Evolutionary conservation across 2,113 vertebrate genomes (phyloP), one percentile per base, ranked within the genome.

Genomic region (Onychostruthus taczanowskii): DNA sequence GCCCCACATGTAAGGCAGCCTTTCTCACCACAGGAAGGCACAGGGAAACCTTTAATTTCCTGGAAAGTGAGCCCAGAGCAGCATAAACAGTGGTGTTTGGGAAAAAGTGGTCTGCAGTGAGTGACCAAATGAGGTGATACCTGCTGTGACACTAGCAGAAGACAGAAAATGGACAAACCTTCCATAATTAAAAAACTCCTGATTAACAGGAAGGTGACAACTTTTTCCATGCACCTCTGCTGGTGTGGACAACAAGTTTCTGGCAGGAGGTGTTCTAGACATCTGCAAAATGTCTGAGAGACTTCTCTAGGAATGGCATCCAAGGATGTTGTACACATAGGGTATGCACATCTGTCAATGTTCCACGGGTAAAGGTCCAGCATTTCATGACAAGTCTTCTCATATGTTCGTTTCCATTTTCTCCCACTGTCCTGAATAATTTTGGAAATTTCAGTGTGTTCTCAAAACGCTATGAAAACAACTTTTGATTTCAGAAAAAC

Each of bases 1-100:
- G 33, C 50, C 7, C 24, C 33, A 58, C 16, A 69, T 0, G 0
- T 7, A 7, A 89, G 10, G 21, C 20, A 66, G 58, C 2, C 35
- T 39, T 80, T 37, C 12, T 43, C 30, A 70, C 43, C 8, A 28
- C 41, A 9, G 10, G 5, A 88, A 67, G 27, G 53, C 3, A 2
- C 17, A 67, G 23, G n/a, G 12, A 56, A 93, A 84, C 7, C 6
- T 35, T 61, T 37, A 37, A 50, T 62, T 62, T n/a, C 16, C 53
- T 59, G 33, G 49, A 61, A 84, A 73, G 11, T 39, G 27, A 50
- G 26, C n/a, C 33, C 5, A 7, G n/a, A 73, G 52, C 13, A 78
- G 44, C 31, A 68, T 41, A 46, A 68, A 50, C 8, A 28, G 9
- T 0, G 0, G 23, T 50, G 13, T 5, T 3, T 61, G 24, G 30